Percentiles rank a stretch among this genome's conserved stretches.
Conservation (phyloP, 1,140 invertebrate species). For the Drosophila pandora region DNA sequence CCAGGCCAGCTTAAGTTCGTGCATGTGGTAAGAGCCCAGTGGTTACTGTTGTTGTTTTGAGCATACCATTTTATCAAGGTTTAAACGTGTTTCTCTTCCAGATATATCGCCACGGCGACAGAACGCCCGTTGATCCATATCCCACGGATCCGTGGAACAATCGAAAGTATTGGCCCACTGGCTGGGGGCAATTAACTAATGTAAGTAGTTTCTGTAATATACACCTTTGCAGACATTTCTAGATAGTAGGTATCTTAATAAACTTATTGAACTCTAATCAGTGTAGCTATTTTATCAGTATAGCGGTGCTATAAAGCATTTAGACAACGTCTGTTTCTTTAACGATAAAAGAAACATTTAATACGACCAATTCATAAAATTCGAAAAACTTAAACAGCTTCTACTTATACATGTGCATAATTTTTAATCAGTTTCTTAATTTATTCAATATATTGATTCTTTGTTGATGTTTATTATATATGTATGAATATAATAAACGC, state of each 20-base stretch:
- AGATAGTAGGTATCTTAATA: background rate
- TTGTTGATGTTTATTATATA: no score
- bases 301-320: no score
- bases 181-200: slow-evolving; percentile 91
- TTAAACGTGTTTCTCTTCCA: slow-evolving; percentile 28
- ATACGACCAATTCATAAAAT: no score
- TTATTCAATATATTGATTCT: no score
- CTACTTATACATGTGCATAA: no score
- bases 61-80: background rate
- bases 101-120: slow-evolving; percentile 92
- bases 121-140: slow-evolving; percentile 90
- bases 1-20: slow-evolving; percentile 75
- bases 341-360: no score
- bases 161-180: slow-evolving; percentile 89
- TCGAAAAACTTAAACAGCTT: no score
- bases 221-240: no score
- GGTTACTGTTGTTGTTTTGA: slow-evolving; percentile 18
- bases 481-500: no score
- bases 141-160: slow-evolving; percentile 91
- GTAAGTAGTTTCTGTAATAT: slow-evolving; percentile 84
- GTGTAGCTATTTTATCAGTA: background rate
- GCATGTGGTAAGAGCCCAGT: slow-evolving; percentile 71
- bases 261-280: background rate
- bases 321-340: no score
- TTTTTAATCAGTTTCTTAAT: no score